Evolutionary conservation across 1,140 invertebrate species (phyloP).

Genomic region (Drosophila trapezifrons): DNA sequence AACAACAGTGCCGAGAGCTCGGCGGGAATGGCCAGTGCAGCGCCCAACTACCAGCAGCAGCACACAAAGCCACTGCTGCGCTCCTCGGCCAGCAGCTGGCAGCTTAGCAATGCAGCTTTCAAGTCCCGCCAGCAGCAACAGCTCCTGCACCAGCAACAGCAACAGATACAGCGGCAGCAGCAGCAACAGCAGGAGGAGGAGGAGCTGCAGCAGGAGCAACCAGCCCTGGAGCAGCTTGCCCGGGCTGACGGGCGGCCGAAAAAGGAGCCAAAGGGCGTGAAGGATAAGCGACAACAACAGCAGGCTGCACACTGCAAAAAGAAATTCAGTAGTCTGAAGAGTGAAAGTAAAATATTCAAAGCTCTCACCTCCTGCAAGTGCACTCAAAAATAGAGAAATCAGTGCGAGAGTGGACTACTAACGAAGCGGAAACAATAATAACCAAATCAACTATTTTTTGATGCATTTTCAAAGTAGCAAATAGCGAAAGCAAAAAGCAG

Average conservation of each 20-base stretch:
- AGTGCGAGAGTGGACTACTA: constrained; percentile 7
- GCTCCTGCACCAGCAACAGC: constrained; percentile 24
- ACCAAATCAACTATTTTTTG: constrained; percentile 27
- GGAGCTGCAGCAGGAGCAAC: background rate
- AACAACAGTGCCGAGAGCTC: constrained; percentile 19
- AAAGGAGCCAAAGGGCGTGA: background rate
- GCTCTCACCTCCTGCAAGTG: constrained; percentile 59
- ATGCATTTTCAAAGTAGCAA: constrained; percentile 36
- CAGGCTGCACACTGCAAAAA: constrained; percentile 36
- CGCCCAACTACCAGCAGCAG: constrained; percentile 55
- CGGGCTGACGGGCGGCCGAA: background rate
- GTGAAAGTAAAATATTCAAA: constrained; percentile 62
- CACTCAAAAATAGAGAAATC: constrained; percentile 23
- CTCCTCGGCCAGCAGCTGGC: constrained; percentile 49
- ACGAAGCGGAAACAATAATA: constrained; percentile 11
- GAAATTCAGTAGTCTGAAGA: constrained; percentile 52
- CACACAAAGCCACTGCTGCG: constrained; percentile 49
- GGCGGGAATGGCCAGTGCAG: constrained; percentile 50
- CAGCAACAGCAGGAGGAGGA: constrained; percentile 1
- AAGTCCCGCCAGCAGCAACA: constrained; percentile 48
- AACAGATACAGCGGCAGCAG: constrained; percentile 23
- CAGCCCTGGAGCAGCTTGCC: background rate
- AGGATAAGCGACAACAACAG: constrained; percentile 3
- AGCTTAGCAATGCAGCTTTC: constrained; percentile 55
- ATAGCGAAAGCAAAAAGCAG: background rate